Conservation (phyloP, 2,113 vertebrate genomes). For the Pyxicephalus adspersus region DNA sequence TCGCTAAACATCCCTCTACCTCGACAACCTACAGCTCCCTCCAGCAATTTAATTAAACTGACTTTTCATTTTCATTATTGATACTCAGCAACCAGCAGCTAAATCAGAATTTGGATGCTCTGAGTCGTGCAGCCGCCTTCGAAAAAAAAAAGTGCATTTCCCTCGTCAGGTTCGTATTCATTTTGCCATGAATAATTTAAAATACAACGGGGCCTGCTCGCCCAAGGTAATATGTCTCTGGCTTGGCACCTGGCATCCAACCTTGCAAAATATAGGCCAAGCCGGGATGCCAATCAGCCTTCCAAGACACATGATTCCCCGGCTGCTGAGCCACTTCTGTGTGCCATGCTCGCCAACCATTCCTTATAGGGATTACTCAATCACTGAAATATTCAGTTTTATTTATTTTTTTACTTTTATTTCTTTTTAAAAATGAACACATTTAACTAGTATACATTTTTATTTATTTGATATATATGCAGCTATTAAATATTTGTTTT, state of each 20-base stretch:
- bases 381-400: too few species aligned
- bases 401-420: too few species aligned
- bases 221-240: conserved; percentile 47
- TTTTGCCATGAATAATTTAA: conserved; percentile 45
- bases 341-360: conserved; percentile 29
- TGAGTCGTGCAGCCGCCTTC: conserved; percentile 25
- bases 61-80: conserved; percentile 43
- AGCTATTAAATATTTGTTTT: too few species aligned
- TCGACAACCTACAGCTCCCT: conserved; percentile 15
- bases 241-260: conserved; percentile 21
- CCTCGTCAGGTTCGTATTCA: conserved; percentile 40
- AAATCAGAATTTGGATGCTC: conserved; percentile 30
- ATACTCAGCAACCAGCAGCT: conserved; percentile 11
- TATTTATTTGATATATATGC: too few species aligned
- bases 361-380: conserved; percentile 17
- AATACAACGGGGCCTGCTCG: conserved; percentile 29
- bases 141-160: conserved; percentile 28
- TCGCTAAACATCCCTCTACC: neutral
- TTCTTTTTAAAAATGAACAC: too few species aligned
- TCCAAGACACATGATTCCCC: conserved; percentile 45
- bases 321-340: conserved; percentile 27
- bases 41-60: conserved; percentile 45
- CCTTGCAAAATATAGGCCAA: conserved; percentile 46
- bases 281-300: conserved; percentile 34
- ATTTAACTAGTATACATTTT: too few species aligned